These are phyloP conservation scores for Tolmerus cingulatus DNA, from an alignment of 2,888 invertebrate species.

Conservation along the genomic window DNA sequence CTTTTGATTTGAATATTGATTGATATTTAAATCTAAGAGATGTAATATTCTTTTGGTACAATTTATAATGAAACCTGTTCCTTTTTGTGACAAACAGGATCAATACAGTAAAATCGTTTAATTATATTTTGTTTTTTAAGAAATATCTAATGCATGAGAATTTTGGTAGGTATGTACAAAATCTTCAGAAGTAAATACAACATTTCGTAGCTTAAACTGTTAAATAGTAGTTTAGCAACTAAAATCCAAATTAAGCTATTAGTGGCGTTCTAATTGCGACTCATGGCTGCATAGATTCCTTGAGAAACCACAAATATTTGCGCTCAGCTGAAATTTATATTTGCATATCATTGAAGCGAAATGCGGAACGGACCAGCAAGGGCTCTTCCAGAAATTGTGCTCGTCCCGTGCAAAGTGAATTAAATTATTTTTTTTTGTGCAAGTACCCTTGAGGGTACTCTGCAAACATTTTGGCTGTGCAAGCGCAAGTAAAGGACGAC, in stretches of 20 bases:
- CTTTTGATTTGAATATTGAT: too few relatives aligned
- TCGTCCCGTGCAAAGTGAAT: constrained; percentile 9
- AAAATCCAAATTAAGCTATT: not conserved
- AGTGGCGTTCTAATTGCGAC: not conserved
- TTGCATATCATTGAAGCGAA: not conserved
- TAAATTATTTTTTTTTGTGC: constrained; percentile 6
- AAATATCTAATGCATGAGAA: too few relatives aligned
- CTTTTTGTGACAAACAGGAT: too few relatives aligned
- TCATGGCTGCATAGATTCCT: not conserved
- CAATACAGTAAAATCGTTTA: too few relatives aligned
- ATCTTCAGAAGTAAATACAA: too few relatives aligned
- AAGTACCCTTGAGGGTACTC: constrained; percentile 4
- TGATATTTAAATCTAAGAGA: too few relatives aligned
- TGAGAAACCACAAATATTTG: not conserved
- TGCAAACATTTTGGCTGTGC: constrained; percentile 13
- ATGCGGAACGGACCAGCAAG: not conserved
- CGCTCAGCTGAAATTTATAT: not conserved
- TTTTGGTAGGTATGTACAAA: too few relatives aligned
- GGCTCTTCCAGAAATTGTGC: not conserved
- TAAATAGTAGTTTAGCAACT: not conserved
- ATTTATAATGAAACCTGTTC: too few relatives aligned
- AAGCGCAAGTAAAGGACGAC: not conserved
- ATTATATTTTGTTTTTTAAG: too few relatives aligned
- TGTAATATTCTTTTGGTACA: too few relatives aligned
- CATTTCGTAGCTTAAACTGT: not conserved